Conservation (phyloP, 2,888 invertebrate species). For the Microchrysa polita region DNA sequence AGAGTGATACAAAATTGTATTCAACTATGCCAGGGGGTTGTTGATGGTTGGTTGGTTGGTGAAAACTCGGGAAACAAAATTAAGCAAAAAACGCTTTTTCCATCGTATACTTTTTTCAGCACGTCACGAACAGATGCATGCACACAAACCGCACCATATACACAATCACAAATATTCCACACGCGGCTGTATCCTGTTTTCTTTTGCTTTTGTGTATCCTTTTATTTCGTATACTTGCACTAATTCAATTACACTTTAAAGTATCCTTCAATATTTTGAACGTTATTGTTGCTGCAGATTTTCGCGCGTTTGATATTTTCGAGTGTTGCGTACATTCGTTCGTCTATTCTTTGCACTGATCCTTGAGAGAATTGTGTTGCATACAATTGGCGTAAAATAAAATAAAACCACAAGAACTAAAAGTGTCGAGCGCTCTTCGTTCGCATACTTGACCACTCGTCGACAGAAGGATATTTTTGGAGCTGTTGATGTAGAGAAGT, state of each 20-base stretch:
- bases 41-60: not conserved
- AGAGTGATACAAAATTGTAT: constrained; percentile 19
- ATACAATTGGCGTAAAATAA: not conserved
- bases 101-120: not conserved
- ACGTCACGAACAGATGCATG: constrained; percentile 30
- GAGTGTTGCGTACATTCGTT: constrained; percentile 11
- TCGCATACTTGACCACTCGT: constrained; percentile 10
- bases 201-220: not conserved
- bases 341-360: constrained; percentile 6
- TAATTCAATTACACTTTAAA: constrained; percentile 40
- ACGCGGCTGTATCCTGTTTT: constrained; percentile 31
- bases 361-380: not conserved
- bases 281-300: not conserved
- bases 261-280: constrained; percentile 18
- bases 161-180: constrained; percentile 1
- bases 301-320: not conserved
- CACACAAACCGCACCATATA: constrained; percentile 33
- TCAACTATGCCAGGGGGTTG: not conserved
- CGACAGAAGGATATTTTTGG: not conserved
- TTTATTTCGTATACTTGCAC: constrained; percentile 27
- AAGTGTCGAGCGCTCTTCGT: not conserved
- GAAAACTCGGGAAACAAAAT: constrained; percentile 12
- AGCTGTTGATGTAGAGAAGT: not conserved
- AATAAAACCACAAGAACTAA: not conserved
- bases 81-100: constrained; percentile 20